A percentile compares a stretch with the other conserved stretches of the same genome.
Conservation (phyloP, 2,113 vertebrate genomes). For the Bagarius yarrelli region DNA sequence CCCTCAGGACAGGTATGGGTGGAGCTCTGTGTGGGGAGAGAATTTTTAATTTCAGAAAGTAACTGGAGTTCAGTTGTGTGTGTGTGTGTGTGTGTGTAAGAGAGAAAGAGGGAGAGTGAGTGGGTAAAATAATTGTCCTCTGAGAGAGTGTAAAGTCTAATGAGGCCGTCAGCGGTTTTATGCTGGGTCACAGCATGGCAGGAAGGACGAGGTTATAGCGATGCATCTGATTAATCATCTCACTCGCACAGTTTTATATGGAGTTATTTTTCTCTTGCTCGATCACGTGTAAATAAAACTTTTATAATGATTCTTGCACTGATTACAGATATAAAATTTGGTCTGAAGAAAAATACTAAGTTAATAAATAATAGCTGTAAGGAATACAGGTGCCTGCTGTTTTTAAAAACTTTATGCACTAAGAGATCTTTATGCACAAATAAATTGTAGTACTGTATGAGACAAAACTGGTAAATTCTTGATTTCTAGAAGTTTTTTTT, state of each 20-base stretch:
- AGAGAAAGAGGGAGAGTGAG: neutral
- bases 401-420: no score
- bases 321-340: neutral
- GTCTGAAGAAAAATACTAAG: neutral
- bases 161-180: neutral
- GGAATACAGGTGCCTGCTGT: no score
- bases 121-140: slow-evolving; percentile 2
- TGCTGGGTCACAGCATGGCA: neutral
- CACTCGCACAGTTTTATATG: neutral
- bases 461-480: no score
- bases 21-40: neutral
- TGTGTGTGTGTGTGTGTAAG: neutral
- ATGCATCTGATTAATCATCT: slow-evolving; percentile 2
- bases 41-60: neutral
- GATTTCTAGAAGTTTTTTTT: no score
- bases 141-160: slow-evolving; percentile 19
- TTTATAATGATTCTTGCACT: neutral
- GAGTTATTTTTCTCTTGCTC: neutral
- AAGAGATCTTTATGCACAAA: no score
- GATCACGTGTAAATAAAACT: neutral
- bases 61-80: neutral
- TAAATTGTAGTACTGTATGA: no score
- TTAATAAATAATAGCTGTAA: no score
- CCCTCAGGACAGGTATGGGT: neutral
- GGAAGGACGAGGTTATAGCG: neutral